Percentiles rank a stretch among this genome's conserved stretches.
Conservation (phyloP, 2,797 vertebrate species). For the Macropus fuliginosus region DNA sequence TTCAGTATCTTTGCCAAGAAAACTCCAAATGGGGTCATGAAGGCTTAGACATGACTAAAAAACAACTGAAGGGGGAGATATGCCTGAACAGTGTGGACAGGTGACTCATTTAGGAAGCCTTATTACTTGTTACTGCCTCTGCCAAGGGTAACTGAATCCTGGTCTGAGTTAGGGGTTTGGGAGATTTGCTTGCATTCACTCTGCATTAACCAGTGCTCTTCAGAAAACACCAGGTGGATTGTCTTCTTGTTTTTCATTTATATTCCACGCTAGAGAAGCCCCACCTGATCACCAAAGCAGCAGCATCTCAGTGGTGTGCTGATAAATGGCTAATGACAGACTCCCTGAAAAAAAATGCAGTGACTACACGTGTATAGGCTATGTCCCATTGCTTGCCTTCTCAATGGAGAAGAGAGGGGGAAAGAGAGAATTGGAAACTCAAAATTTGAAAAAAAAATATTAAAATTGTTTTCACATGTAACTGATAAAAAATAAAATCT, state of each 20-base stretch:
- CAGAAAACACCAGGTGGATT: constrained; percentile 5
- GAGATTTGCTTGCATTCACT: not conserved
- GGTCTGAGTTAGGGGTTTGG: not conserved
- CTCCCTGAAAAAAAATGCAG: not conserved
- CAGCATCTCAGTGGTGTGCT: not conserved
- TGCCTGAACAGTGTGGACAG: constrained; percentile 3
- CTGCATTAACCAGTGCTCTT: not conserved
- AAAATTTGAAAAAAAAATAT: not conserved
- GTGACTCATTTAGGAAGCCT: not conserved
- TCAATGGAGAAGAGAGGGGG: not conserved
- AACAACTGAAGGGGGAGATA: not conserved
- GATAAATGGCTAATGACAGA: not conserved
- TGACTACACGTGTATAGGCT: not conserved
- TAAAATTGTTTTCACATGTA: not conserved
- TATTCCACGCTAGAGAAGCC: not conserved
- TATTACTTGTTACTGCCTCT: not conserved
- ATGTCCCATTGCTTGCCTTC: not conserved
- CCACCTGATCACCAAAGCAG: not conserved
- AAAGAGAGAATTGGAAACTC: not conserved
- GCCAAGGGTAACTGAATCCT: not conserved
- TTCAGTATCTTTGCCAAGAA: not conserved
- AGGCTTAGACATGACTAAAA: not conserved
- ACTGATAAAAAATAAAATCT: not conserved
- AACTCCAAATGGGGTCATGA: not conserved
- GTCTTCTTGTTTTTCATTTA: constrained; percentile 18